Conservation (phyloP, 92 coral and sea anemone species). For the Meandrina meandrites region DNA sequence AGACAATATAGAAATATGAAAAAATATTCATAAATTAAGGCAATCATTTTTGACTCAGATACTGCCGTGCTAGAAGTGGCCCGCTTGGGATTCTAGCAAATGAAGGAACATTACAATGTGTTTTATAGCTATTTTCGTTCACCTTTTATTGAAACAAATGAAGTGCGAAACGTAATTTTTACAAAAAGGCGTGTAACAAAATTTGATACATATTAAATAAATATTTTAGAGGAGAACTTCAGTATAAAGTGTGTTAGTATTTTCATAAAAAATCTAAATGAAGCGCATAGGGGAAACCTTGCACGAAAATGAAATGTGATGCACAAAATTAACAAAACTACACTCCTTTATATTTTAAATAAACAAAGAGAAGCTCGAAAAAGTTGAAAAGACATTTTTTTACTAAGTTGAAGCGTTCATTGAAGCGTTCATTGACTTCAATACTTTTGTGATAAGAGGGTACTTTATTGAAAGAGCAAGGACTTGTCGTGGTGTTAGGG, state of each 20-base stretch:
- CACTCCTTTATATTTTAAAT: not conserved
- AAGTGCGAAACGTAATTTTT: not conserved
- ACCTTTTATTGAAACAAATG: not conserved
- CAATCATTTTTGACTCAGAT: not conserved
- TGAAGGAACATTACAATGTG: not conserved
- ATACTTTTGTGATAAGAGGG: too few relatives aligned
- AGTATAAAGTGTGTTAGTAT: not conserved
- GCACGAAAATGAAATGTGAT: not conserved
- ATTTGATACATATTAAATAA: not conserved
- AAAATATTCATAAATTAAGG: not conserved
- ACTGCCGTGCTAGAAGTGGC: not conserved
- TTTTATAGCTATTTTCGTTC: not conserved
- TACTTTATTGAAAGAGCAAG: not conserved
- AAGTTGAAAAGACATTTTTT: too few relatives aligned
- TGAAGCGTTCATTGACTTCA: too few relatives aligned
- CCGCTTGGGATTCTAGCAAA: not conserved
- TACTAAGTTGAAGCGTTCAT: not conserved
- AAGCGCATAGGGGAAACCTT: not conserved
- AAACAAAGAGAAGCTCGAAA: not conserved
- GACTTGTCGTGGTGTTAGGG: not conserved
- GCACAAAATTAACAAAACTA: not conserved
- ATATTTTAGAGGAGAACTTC: not conserved
- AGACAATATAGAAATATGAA: not conserved
- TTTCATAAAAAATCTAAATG: not conserved
- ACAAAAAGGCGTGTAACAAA: not conserved